Base-by-base conservation (phyloP, 2,113 vertebrate species). In the Erinaceus europaeus region DNA sequence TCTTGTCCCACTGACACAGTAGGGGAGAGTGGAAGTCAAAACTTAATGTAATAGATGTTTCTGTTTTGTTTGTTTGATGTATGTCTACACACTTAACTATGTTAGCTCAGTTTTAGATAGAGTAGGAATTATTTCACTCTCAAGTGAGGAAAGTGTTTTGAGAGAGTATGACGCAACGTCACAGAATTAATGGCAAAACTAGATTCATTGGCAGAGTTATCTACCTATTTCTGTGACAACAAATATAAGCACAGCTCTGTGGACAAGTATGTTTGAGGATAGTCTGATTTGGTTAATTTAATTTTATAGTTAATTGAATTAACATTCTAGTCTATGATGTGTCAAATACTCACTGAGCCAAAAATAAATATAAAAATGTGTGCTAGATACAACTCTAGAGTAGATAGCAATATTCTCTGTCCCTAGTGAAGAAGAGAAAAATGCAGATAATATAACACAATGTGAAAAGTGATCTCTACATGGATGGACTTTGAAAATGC, bases 281-380 rank as follows among this genome's bases (percentile, higher is more conserved):
- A 74, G 36, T 9, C 77, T 46, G n/a, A 82, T 87, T 64, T 71
- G 53, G 27, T 59, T 84, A 88, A 79, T 25, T 50, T 61, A 23
- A 76, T 76, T 90, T 88, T 88, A 53, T 88, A 59, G 17, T 79
- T 62, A 91, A 88, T 23, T 40, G 9, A 88, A 20, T 61, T 89
- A 90, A 79, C 13, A 12, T 74, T 53, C 53, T 68, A 75, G 67
- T 9, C 84, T 83, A 78, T 20, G 10, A 84, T 55, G 9, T 53
- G 77, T 57, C 50, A 77, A 72, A 62, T 76, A 84, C 42, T 67
- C 79, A 12, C 40, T 76, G 23, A 65, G 42, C 42, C 88, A 48
- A 76, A n/a, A 76, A 27, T 75, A 65, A 86, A 88, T n/a, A 86
- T 34, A 86, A 82, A 84, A 61, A 71, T 46, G 64, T 44, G 20